Percentiles rank a stretch among this genome's conserved stretches.
These are phyloP conservation scores for Timema cristinae DNA, from an alignment of 2,888 invertebrate genomes.

Conservation along the genomic window DNA sequence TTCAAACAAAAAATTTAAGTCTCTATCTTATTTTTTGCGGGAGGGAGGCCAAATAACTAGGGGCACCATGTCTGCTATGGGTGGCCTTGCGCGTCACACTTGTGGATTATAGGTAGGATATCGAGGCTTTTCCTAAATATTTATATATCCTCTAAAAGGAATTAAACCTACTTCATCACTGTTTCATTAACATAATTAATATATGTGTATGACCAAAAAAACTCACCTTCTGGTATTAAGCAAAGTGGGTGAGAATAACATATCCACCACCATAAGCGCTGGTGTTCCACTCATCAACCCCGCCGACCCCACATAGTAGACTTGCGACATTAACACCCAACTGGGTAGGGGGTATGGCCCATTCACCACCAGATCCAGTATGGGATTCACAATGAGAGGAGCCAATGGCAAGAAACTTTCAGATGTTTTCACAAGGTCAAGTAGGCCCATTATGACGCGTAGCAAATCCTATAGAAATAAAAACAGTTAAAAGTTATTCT, in stretches of 20 bases:
- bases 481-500: too few species aligned
- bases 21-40: too few species aligned
- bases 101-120: too few species aligned
- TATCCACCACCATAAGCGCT: constrained; percentile 20
- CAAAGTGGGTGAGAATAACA: constrained; percentile 21
- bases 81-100: too few species aligned
- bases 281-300: constrained; percentile 26
- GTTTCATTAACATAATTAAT: too few species aligned
- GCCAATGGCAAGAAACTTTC: not conserved
- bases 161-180: too few species aligned
- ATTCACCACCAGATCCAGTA: constrained; percentile 22
- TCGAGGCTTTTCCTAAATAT: too few species aligned
- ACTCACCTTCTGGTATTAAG: not conserved
- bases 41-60: too few species aligned
- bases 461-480: not conserved
- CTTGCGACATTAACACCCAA: constrained; percentile 17
- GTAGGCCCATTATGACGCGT: not conserved
- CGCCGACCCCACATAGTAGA: constrained; percentile 21
- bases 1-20: too few species aligned
- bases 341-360: constrained; percentile 18
- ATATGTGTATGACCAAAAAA: too few species aligned
- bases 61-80: too few species aligned
- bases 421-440: not conserved
- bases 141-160: too few species aligned
- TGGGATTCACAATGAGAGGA: not conserved